phyloP scores from a whole-genome alignment of 1,140 invertebrate species.

The Caenorhabditis tropicalis region DNA sequence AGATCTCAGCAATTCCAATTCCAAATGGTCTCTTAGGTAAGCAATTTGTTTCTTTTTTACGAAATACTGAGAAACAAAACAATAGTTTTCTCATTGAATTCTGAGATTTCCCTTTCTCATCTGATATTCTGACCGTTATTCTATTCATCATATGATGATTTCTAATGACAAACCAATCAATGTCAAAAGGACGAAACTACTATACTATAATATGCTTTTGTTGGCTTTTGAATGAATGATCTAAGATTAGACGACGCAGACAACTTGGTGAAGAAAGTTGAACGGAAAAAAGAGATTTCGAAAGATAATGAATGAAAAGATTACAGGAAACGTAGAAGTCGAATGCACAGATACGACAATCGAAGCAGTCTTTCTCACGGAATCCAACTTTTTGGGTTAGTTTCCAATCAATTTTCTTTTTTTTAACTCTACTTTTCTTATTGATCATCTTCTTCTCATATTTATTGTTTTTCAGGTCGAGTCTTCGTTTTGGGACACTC shows the following conservation, averaged over 20 bases:
- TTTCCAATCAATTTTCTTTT: neutral
- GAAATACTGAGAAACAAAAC: no score
- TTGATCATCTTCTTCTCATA: neutral
- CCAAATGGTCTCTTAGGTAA: conserved; percentile 68
- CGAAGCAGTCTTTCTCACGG: conserved; percentile 69
- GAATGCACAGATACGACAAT: conserved; percentile 70
- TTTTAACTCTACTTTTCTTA: neutral
- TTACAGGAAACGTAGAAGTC: conserved; percentile 67
- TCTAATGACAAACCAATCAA: conserved; percentile 9
- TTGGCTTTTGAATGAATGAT: neutral
- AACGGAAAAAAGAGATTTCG: neutral
- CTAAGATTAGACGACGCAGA: conserved; percentile 30
- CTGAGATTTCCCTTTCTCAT: no score
- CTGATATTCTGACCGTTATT: neutral
- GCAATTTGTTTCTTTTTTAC: conserved; percentile 17
- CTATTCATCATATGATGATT: neutral
- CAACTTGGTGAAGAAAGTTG: conserved; percentile 31
- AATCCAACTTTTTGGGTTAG: conserved; percentile 54
- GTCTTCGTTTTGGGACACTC: conserved; percentile 68
- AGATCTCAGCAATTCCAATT: conserved; percentile 60
- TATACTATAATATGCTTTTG: neutral
- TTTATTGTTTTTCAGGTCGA: conserved; percentile 62
- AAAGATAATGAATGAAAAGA: neutral
- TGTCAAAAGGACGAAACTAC: neutral
- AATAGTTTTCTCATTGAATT: no score